Percentiles rank a stretch among this genome's conserved stretches.
Evolutionary conservation across 2,888 invertebrate genomes (phyloP).

Genomic region (Brenthis hecate): DNA sequence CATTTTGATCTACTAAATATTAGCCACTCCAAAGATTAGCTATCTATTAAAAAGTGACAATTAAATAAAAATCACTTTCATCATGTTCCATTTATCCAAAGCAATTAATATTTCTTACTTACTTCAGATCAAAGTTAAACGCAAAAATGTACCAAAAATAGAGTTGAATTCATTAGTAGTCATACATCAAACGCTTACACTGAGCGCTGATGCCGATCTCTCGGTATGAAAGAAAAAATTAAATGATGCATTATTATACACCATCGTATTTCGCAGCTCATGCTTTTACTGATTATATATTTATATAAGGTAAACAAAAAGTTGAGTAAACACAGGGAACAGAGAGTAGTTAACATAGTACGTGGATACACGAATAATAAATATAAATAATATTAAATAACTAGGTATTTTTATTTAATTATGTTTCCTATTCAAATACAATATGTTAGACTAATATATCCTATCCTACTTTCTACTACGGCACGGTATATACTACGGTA

Average conservation of each 20-base stretch:
- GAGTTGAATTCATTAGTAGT: slow-evolving; percentile 33
- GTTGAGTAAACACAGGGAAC: neutral
- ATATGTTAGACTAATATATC: no score
- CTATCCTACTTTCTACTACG: no score
- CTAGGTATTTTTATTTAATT: no score
- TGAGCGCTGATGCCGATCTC: slow-evolving; percentile 22
- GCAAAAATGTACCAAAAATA: slow-evolving; percentile 34
- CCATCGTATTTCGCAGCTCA: slow-evolving; percentile 6
- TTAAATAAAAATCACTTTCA: neutral
- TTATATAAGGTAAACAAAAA: slow-evolving; percentile 5
- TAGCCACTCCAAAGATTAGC: no score
- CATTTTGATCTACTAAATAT: no score
- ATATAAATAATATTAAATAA: no score
- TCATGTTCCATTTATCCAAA: slow-evolving; percentile 1
- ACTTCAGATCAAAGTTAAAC: slow-evolving; percentile 37
- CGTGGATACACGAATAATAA: no score
- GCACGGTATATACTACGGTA: no score
- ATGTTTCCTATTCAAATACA: no score
- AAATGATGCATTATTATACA: slow-evolving; percentile 19
- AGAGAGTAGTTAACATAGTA: no score
- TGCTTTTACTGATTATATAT: slow-evolving; percentile 16
- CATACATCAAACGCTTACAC: slow-evolving; percentile 33
- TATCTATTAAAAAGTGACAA: no score
- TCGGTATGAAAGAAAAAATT: slow-evolving; percentile 23
- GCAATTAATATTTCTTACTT: slow-evolving; percentile 29